phyloP scores from a whole-genome alignment of 2,113 vertebrate genomes.

The Ancistrus triradiatus region DNA sequence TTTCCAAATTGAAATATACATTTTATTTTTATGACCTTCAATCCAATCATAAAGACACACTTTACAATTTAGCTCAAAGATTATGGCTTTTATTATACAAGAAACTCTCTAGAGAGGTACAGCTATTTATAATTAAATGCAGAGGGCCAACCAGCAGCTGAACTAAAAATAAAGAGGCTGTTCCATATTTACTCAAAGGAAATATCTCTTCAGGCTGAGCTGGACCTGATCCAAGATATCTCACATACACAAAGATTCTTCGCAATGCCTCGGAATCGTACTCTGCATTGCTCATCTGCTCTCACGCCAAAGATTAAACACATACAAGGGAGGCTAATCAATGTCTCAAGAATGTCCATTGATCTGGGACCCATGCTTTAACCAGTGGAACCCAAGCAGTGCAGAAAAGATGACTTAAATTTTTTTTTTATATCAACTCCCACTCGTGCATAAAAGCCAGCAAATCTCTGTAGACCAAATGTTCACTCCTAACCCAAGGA shows the following conservation, averaged over 20 bases:
- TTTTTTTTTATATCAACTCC: background rate
- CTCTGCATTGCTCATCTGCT: slow-evolving; percentile 61
- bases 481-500: slow-evolving; percentile 42
- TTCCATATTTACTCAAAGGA: slow-evolving; percentile 23
- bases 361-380: slow-evolving; percentile 57
- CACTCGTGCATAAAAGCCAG: slow-evolving; percentile 20
- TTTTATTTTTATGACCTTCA: too few relatives aligned
- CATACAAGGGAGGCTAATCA: slow-evolving; percentile 55
- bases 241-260: slow-evolving; percentile 11
- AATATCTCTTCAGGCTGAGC: slow-evolving; percentile 32
- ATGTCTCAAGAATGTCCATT: slow-evolving; percentile 66
- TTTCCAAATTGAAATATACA: too few relatives aligned
- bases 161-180: slow-evolving; percentile 8
- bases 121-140: too few relatives aligned
- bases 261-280: slow-evolving; percentile 53
- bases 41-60: too few relatives aligned
- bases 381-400: slow-evolving; percentile 33
- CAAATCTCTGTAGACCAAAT: slow-evolving; percentile 22
- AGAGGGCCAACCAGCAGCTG: too few relatives aligned
- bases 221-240: slow-evolving; percentile 26
- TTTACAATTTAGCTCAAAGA: too few relatives aligned
- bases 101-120: too few relatives aligned
- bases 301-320: slow-evolving; percentile 52
- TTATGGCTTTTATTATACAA: too few relatives aligned
- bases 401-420: slow-evolving; percentile 4